Conservation (phyloP, 2,888 invertebrate genomes). For the Morinoia aosen region DNA sequence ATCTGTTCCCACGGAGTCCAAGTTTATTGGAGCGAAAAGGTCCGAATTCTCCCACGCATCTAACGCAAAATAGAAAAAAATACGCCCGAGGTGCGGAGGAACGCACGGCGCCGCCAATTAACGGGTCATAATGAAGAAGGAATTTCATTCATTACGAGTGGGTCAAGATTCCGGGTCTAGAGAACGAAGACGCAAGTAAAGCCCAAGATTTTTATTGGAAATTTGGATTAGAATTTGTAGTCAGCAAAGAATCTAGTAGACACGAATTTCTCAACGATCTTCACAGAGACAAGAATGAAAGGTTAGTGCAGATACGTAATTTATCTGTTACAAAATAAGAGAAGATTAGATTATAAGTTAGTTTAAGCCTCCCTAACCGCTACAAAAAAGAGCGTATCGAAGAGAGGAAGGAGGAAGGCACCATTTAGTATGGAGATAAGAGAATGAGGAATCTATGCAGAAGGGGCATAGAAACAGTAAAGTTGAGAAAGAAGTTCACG, state of each 20-base stretch:
- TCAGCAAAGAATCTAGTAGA: background rate
- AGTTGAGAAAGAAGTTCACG: too few relatives aligned
- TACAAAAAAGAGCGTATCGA: too few relatives aligned
- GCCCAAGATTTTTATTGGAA: background rate
- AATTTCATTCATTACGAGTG: constrained; percentile 16
- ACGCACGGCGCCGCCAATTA: constrained; percentile 12
- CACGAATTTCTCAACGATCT: background rate
- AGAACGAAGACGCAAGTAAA: background rate
- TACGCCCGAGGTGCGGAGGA: constrained; percentile 24
- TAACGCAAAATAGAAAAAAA: background rate
- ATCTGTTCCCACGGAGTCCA: background rate
- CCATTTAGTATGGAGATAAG: too few relatives aligned
- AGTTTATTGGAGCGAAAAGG: background rate
- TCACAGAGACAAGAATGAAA: too few relatives aligned
- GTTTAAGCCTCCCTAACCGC: too few relatives aligned
- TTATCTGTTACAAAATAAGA: background rate
- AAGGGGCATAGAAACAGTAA: too few relatives aligned
- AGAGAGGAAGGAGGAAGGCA: too few relatives aligned
- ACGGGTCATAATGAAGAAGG: background rate
- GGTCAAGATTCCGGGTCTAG: background rate
- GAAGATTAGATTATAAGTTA: too few relatives aligned
- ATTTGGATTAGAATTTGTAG: background rate
- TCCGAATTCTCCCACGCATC: constrained; percentile 13
- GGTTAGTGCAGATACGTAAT: background rate
- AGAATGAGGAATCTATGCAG: too few relatives aligned